Percentiles rank a stretch among this genome's conserved stretches.
phyloP scores from a whole-genome alignment of 2,888 invertebrate genomes.

The Biston stratarius region DNA sequence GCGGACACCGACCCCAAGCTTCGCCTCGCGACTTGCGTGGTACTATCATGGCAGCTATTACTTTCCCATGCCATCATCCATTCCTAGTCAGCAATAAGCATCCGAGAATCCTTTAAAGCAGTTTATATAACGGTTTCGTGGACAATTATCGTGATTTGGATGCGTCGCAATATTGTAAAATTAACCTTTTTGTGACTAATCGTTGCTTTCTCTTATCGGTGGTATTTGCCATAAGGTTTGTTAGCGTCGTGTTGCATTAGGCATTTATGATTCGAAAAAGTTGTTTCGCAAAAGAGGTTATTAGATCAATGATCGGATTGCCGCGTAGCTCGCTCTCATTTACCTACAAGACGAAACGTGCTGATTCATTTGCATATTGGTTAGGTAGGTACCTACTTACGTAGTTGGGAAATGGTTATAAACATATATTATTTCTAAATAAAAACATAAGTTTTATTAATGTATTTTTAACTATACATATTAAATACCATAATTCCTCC shows the following conservation, averaged over 20 bases:
- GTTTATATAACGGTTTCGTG: slow-evolving; percentile 74
- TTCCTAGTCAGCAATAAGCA: slow-evolving; percentile 46
- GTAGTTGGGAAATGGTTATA: slow-evolving; percentile 37
- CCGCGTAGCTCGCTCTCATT: slow-evolving; percentile 82
- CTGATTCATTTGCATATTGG: slow-evolving; percentile 84
- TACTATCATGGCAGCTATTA: slow-evolving; percentile 84
- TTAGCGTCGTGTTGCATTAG: slow-evolving; percentile 57
- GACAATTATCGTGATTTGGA: slow-evolving; percentile 63
- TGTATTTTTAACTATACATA: slow-evolving; percentile 9
- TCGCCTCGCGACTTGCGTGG: slow-evolving; percentile 84
- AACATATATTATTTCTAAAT: slow-evolving; percentile 7
- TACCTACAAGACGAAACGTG: slow-evolving; percentile 77
- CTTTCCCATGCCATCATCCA: slow-evolving; percentile 71
- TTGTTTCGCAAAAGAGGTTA: slow-evolving; percentile 76
- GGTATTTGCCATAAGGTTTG: slow-evolving; percentile 63
- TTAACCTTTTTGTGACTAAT: slow-evolving; percentile 82
- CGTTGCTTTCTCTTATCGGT: slow-evolving; percentile 81
- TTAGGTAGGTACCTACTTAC: slow-evolving; percentile 50
- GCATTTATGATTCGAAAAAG: slow-evolving; percentile 56
- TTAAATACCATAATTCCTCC: not conserved
- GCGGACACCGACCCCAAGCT: slow-evolving; percentile 90
- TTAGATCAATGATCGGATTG: slow-evolving; percentile 79
- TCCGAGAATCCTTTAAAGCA: slow-evolving; percentile 52
- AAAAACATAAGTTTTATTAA: not conserved
- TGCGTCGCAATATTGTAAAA: slow-evolving; percentile 71